Evolutionary conservation across 30 jellyfish, hydroid and myxozoan genomes (phyloP).

Genomic region (Euphysa ruthae): DNA sequence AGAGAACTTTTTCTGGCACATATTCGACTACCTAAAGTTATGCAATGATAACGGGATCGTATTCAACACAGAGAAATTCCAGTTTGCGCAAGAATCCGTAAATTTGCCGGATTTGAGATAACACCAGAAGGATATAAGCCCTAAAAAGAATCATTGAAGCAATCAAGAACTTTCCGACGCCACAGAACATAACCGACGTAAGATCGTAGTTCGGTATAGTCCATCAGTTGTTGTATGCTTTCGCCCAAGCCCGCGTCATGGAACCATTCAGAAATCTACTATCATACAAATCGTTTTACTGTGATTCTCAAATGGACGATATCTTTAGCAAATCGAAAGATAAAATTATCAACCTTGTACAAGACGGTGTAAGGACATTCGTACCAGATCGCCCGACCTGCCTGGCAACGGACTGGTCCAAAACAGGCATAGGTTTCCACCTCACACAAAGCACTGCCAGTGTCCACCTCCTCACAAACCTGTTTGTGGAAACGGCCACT

Average conservation of each 20-base stretch:
- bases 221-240: no score
- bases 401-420: slow-evolving; percentile 43
- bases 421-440: slow-evolving; percentile 46
- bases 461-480: slow-evolving; percentile 23
- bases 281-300: no score
- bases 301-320: no score
- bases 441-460: slow-evolving; percentile 44
- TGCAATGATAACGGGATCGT: slow-evolving; percentile 25
- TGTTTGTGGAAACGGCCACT: slow-evolving; percentile 32
- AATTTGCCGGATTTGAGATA: slow-evolving; percentile 52
- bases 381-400: slow-evolving; percentile 42
- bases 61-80: slow-evolving; percentile 20
- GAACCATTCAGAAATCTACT: no score
- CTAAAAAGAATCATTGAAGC: no score
- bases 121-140: slow-evolving; percentile 34
- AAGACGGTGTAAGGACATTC: slow-evolving; percentile 33
- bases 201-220: no score
- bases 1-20: slow-evolving; percentile 27
- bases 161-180: slow-evolving; percentile 4
- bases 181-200: slow-evolving; percentile 25
- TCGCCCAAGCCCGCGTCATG: no score
- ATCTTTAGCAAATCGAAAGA: no score
- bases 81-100: slow-evolving; percentile 27
- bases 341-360: no score
- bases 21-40: slow-evolving; percentile 21